Conservation (phyloP, 1,140 invertebrate genomes). For the Cotesia glomerata region DNA sequence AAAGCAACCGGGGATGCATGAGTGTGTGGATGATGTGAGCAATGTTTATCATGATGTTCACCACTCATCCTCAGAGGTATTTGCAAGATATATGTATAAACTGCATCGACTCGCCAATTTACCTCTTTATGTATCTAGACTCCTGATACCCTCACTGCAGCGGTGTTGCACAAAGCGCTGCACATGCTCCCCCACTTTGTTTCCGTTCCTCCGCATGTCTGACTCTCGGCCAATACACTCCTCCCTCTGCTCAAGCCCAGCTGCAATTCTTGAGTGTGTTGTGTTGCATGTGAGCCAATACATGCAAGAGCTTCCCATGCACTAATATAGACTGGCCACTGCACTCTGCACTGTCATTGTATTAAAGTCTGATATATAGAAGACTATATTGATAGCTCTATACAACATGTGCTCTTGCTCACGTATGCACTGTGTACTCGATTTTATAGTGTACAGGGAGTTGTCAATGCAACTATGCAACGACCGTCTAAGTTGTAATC, state of each 20-base stretch:
- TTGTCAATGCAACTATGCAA: too few species aligned
- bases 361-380: neutral
- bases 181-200: conserved; percentile 26
- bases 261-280: neutral
- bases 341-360: too few species aligned
- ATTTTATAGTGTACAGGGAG: too few species aligned
- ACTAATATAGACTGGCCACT: too few species aligned
- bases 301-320: too few species aligned
- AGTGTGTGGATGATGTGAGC: neutral
- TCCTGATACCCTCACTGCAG: conserved; percentile 38
- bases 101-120: conserved; percentile 27
- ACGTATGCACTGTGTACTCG: too few species aligned
- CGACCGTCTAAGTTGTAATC: too few species aligned
- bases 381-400: too few species aligned
- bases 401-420: too few species aligned
- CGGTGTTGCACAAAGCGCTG: conserved; percentile 37
- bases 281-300: too few species aligned
- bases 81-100: conserved; percentile 26
- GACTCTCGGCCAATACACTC: neutral
- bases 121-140: conserved; percentile 29
- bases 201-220: neutral
- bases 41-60: neutral
- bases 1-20: neutral
- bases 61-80: neutral
- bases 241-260: neutral